Conservation (phyloP, 2,797 vertebrate genomes). For the Hybognathus amarus region DNA sequence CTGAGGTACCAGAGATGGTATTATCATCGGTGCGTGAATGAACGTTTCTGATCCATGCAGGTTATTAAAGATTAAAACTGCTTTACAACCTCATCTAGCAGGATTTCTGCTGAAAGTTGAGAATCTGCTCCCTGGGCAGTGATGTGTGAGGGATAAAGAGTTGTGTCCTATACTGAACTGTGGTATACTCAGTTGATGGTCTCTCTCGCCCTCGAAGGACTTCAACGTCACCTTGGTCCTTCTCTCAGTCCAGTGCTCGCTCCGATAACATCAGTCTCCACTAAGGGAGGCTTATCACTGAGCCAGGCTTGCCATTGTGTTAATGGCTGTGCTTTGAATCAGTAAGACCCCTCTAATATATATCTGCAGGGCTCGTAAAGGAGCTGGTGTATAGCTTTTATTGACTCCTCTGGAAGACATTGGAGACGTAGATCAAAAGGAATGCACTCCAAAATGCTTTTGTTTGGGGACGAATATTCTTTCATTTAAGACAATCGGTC, state of each 20-base stretch:
- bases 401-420: conserved; percentile 37
- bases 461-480: conserved; percentile 14
- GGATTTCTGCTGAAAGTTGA: conserved; percentile 54
- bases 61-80: conserved; percentile 70
- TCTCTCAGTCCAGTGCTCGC: conserved; percentile 40
- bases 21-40: conserved; percentile 65
- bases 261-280: conserved; percentile 51
- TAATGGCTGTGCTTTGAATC: conserved; percentile 49
- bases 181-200: conserved; percentile 10
- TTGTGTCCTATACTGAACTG: conserved; percentile 24
- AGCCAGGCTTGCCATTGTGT: conserved; percentile 46
- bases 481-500: conserved; percentile 26
- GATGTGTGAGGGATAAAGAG: conserved; percentile 32
- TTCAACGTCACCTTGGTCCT: conserved; percentile 38
- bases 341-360: conserved; percentile 34
- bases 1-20: conserved; percentile 54
- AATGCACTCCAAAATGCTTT: conserved; percentile 35
- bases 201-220: conserved; percentile 19
- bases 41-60: conserved; percentile 60
- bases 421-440: conserved; percentile 39
- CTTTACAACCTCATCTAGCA: conserved; percentile 61
- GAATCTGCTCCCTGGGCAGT: conserved; percentile 49
- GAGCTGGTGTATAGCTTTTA: conserved; percentile 41
- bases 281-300: conserved; percentile 53
- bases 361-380: conserved; percentile 51